phyloP scores from a whole-genome alignment of 2,888 invertebrate genomes.

The Seira musarum region DNA sequence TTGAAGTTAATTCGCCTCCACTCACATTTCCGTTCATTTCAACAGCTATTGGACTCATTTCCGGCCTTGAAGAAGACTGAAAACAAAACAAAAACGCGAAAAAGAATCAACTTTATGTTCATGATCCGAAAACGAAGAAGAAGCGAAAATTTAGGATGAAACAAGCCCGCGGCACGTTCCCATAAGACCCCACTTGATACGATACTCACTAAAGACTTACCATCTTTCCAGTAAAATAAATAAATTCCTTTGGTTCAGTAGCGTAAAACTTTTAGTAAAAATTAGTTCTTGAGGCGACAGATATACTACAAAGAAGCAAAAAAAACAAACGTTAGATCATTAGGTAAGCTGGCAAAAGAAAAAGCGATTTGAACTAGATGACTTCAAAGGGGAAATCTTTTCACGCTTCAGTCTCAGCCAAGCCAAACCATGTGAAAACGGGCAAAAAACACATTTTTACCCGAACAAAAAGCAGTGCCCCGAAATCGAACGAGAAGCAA shows the following conservation, averaged over 20 bases:
- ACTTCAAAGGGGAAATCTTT: no score
- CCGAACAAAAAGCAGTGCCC: no score
- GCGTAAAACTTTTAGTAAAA: background rate
- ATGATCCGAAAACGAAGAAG: background rate
- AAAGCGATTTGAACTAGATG: no score
- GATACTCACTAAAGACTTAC: background rate
- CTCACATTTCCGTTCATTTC: constrained; percentile 65
- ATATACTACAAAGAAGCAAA: background rate
- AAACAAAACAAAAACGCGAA: constrained; percentile 3
- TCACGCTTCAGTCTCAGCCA: no score
- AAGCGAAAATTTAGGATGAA: background rate
- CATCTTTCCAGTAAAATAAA: constrained; percentile 7
- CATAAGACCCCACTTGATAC: background rate
- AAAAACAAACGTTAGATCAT: background rate
- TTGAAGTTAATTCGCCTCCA: constrained; percentile 61
- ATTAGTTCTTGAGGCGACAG: constrained; percentile 6
- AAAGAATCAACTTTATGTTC: background rate
- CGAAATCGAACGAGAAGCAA: background rate
- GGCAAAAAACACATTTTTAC: no score
- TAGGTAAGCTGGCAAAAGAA: background rate
- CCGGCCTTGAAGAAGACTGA: constrained; percentile 54
- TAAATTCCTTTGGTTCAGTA: constrained; percentile 12
- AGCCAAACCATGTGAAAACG: no score
- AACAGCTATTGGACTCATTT: constrained; percentile 63
- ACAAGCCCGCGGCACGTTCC: background rate